phyloP scores from a whole-genome alignment of 2,888 invertebrate species.

The Brachyptera risi region DNA sequence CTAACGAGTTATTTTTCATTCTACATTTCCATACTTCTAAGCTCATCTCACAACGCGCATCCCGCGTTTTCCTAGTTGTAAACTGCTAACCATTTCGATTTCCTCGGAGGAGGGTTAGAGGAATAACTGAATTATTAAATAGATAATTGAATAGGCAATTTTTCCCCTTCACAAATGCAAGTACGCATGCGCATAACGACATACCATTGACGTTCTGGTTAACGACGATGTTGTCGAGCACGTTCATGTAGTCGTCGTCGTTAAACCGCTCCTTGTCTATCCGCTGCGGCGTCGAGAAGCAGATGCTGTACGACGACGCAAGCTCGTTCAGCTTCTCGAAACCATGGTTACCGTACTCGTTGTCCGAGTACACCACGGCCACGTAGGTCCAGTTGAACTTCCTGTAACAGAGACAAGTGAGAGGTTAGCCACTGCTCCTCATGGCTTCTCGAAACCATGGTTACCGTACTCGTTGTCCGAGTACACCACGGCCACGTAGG shows the following conservation, averaged over 20 bases:
- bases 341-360: conserved; percentile 53
- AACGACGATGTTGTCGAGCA: conserved; percentile 45
- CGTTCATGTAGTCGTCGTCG: conserved; percentile 45
- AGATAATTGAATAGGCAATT: no score
- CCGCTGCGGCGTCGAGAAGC: conserved; percentile 49
- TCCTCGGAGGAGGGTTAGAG: no score
- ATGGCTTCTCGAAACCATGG: conserved; percentile 47
- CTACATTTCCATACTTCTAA: no score
- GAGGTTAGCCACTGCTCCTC: background rate
- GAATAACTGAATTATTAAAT: no score
- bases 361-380: conserved; percentile 52
- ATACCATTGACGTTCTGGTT: background rate
- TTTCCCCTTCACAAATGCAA: no score
- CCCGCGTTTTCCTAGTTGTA: no score
- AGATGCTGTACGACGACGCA: conserved; percentile 47
- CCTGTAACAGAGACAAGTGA: conserved; percentile 38
- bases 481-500: conserved; percentile 52
- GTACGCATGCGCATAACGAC: background rate
- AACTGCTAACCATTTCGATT: no score
- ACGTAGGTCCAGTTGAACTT: conserved; percentile 52
- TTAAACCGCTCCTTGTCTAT: conserved; percentile 46
- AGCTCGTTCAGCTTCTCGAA: conserved; percentile 47
- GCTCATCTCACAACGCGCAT: no score
- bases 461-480: conserved; percentile 54
- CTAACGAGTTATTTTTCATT: no score